phyloP scores from a whole-genome alignment of 2,113 vertebrate species.

The Hirundichthys speculiger region DNA sequence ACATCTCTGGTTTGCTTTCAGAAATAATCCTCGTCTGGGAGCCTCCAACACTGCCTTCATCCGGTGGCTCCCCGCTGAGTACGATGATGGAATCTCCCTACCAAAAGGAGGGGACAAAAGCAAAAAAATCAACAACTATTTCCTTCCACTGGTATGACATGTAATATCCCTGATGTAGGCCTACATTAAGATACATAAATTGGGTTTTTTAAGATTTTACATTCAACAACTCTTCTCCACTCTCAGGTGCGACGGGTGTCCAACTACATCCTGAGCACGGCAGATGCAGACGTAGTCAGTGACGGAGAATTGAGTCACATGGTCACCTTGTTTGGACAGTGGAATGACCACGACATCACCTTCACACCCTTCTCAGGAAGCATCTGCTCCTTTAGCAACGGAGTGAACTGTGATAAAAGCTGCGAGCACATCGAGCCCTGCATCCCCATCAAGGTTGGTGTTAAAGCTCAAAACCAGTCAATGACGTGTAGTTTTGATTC shows the following conservation, averaged over 20 bases:
- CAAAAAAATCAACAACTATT: slow-evolving; percentile 66
- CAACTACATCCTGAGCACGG: slow-evolving; percentile 84
- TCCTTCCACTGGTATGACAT: slow-evolving; percentile 79
- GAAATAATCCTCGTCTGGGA: no score
- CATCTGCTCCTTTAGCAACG: slow-evolving; percentile 79
- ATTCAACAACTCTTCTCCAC: not conserved
- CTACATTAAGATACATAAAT: rapidly evolving
- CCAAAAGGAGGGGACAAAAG: slow-evolving; percentile 68
- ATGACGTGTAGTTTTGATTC: not conserved
- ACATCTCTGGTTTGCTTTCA: no score
- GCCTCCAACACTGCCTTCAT: slow-evolving; percentile 76
- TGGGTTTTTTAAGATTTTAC: not conserved
- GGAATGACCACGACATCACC: slow-evolving; percentile 88
- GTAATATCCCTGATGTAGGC: not conserved
- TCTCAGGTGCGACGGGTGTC: slow-evolving; percentile 87
- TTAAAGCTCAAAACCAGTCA: not conserved
- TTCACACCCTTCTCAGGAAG: slow-evolving; percentile 84
- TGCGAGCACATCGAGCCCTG: slow-evolving; percentile 85
- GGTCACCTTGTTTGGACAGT: slow-evolving; percentile 90
- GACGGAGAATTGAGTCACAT: slow-evolving; percentile 81
- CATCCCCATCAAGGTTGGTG: slow-evolving; percentile 87
- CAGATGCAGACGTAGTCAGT: slow-evolving; percentile 67
- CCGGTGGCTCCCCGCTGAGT: slow-evolving; percentile 74
- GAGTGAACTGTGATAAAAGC: slow-evolving; percentile 80
- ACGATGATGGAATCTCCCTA: slow-evolving; percentile 74